A percentile compares a stretch with the other conserved stretches of the same genome.
Conservation (phyloP, 2,113 vertebrate species). For the Rhea americana region DNA sequence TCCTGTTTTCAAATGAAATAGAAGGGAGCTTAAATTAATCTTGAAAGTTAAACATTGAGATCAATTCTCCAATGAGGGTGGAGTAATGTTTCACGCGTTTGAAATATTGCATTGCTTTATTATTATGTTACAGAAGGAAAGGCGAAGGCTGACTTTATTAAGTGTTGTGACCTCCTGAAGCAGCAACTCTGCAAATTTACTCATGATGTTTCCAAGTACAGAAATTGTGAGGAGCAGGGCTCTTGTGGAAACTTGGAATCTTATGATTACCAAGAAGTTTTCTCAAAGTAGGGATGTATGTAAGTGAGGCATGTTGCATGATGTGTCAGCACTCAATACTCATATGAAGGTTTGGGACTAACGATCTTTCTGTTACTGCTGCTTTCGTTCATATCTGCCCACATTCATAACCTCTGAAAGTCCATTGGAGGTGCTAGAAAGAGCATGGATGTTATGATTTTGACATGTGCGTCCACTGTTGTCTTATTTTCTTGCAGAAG, state of each 20-base stretch:
- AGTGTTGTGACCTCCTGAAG: neutral
- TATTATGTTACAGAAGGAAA: neutral
- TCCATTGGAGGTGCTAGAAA: neutral
- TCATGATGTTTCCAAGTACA: neutral
- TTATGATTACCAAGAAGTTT: neutral
- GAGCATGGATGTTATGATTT: neutral
- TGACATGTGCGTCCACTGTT: fast-evolving
- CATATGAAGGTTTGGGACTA: neutral
- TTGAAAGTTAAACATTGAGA: neutral
- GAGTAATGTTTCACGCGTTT: neutral
- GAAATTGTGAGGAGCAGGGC: neutral
- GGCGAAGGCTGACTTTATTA: neutral
- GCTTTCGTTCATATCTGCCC: neutral
- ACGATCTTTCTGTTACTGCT: neutral
- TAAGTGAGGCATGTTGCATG: neutral
- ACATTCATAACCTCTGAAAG: neutral
- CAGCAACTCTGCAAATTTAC: neutral
- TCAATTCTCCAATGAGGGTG: fast-evolving
- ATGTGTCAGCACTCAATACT: neutral
- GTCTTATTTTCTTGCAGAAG: neutral
- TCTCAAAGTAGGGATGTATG: neutral
- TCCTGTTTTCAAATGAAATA: neutral
- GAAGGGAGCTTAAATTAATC: neutral
- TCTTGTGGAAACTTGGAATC: neutral
- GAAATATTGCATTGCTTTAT: neutral